Evolutionary conservation across 2,888 invertebrate genomes (phyloP), one percentile per base, ranked within the genome.

Genomic region (Hirtodrosophila duncani): DNA sequence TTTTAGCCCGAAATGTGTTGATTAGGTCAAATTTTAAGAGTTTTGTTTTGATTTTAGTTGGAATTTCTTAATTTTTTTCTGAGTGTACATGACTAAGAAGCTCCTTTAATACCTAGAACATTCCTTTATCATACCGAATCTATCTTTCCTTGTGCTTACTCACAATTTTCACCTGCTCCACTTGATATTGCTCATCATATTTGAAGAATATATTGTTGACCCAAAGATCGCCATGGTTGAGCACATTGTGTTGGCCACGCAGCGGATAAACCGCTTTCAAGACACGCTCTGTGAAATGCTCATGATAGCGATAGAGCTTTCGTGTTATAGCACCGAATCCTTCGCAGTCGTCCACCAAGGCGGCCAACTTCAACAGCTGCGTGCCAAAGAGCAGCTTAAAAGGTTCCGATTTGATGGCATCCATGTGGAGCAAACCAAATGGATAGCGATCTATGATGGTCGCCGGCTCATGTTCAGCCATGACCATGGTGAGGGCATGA

Each of bases 151-250:
- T n/a, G n/a, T n/a, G n/a, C n/a, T n/a, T 30, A 83, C 87, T 83
- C 74, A 88, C 88, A 67, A 88, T 84, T 65, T 82, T 82, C 29
- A 87, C 82, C 48, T 88, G 87, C 26, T 77, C 66, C 3, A 87
- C 77, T 18, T 78, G 58, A 27, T 59, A 46, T 2, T 56, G 34
- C 1, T 64, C 24, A 9, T 83, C 62, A 49, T 86, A 87, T 27
- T 85, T 84, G 55, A 89, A 89, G 65, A 89, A 85, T 67, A 89
- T 86, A 61, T 89, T 89, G 56, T 89, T 89, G 0, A 87, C 82
- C 89, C 89, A 89, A 3, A 89, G 72, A 71, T 89, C 89, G 2
- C 89, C 89, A 50, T 89, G 89, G 61, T 88, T 88, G 7, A 89
- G 81, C 8, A 89, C 89, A 50, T 84, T 85, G 0, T 63, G 33